Evolutionary conservation across 1,140 invertebrate genomes (phyloP), one percentile per base, ranked within the genome.

Genomic region (Akabosia matsudoensis): DNA sequence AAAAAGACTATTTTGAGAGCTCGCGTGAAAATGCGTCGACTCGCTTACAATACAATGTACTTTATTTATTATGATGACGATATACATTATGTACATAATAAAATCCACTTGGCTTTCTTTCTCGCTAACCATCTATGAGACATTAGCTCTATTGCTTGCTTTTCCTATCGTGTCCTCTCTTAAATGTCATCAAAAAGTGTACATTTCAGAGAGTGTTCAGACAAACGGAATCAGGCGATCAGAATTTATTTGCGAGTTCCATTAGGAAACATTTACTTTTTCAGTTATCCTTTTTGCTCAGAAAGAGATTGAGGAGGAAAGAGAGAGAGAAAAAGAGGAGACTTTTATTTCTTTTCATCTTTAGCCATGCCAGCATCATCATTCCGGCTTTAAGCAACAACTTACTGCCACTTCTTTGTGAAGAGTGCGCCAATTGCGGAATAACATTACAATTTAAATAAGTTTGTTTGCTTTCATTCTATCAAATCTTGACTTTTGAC

Each of bases 361-460:
- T 30, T 31, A 56, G n/a, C 18, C 37, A 45, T 45, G 7, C 7
- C 37, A 45, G 7, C 37, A 45, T 45, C 37, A 45, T 45, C 37
- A 10, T 18, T 10, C 18, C 37, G 7, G 7, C 37, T 45, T 18
- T 45, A 45, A n/a, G n/a, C 37, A 10, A 45, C 37, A 7, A 45
- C 37, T 45, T 45, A 45, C 18, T 10, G 7, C 37, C 18, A 45
- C 54, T 61, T 61, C 54, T 61, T 61, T 61, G 54, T 24, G 54
- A 61, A 61, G 54, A 73, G 33, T 52, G 45, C 45, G 70, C 70
- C 45, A 45, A 45, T 73, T 45, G 70, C 45, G 45, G 70, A 45
- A 73, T 73, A 73, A 52, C 70, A 52, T 73, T 73, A 73, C 70
- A 45, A 73, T 73, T 73, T 73, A 73, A 73, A 73, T 73, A 52